These are phyloP conservation scores for Pygoscelis antarcticus DNA, from an alignment of 2,113 vertebrate species.

Conservation along the genomic window DNA sequence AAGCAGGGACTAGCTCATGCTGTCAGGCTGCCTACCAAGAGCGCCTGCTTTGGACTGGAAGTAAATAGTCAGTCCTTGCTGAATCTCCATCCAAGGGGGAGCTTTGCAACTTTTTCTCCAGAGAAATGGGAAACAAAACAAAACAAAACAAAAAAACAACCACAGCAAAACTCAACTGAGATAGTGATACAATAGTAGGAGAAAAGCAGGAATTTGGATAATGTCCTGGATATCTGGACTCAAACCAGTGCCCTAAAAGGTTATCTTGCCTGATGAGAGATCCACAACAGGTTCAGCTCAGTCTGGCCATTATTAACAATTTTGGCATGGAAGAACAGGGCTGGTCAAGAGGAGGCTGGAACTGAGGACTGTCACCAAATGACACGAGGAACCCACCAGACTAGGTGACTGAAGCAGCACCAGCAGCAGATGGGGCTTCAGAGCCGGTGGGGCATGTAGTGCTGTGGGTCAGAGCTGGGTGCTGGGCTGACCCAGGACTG, in stretches of 20 bases:
- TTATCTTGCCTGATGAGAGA: not conserved
- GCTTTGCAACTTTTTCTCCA: not conserved
- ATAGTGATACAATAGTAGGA: not conserved
- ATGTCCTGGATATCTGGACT: not conserved
- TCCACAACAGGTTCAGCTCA: not conserved
- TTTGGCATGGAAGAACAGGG: not conserved
- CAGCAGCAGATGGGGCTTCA: not conserved
- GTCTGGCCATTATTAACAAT: not conserved
- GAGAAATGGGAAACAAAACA: not conserved
- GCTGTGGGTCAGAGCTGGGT: not conserved
- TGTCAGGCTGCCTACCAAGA: slow-evolving; percentile 4
- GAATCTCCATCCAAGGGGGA: not conserved
- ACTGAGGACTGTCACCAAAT: not conserved
- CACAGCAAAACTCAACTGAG: not conserved
- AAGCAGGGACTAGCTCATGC: not conserved
- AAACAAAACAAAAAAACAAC: no score
- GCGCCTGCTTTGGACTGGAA: not conserved
- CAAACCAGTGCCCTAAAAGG: not conserved
- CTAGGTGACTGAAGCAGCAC: not conserved
- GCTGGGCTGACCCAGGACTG: not conserved
- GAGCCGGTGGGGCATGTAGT: not conserved
- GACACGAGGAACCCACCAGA: not conserved
- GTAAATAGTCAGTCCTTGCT: not conserved
- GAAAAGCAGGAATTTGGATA: not conserved
- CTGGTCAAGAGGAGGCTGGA: not conserved